Conservation (phyloP, 2,888 invertebrate species). For the Strigamia transsilvanica region DNA sequence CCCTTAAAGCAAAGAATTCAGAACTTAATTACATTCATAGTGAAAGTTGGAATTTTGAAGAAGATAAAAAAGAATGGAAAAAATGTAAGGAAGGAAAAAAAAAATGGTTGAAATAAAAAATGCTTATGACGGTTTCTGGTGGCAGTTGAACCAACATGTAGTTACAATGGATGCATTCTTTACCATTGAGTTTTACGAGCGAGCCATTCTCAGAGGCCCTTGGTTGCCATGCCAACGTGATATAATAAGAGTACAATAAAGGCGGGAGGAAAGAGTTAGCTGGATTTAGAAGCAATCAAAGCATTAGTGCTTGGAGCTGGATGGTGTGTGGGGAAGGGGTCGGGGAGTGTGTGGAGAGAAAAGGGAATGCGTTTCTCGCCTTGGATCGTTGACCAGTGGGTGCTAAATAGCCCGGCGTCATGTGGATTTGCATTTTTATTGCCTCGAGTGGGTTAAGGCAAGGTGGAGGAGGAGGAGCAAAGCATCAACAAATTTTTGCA, state of each 20-base stretch:
- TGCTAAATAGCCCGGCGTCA: conserved; percentile 21
- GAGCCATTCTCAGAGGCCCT: conserved; percentile 10
- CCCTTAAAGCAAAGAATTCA: conserved; percentile 4
- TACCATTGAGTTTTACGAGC: conserved; percentile 52
- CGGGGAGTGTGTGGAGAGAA: background rate
- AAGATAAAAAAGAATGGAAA: background rate
- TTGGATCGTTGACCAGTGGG: conserved; percentile 30
- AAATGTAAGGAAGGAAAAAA: background rate
- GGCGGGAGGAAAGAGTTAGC: conserved; percentile 46
- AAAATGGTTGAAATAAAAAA: background rate
- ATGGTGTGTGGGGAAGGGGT: background rate
- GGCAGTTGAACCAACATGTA: conserved; percentile 15
- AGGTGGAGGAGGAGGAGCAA: background rate
- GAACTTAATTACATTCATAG: background rate
- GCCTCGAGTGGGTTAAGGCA: conserved; percentile 2
- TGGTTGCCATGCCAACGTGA: conserved; percentile 44
- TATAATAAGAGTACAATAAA: conserved; percentile 52
- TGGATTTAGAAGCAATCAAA: conserved; percentile 52
- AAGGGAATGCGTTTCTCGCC: conserved; percentile 25
- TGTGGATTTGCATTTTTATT: conserved; percentile 26
- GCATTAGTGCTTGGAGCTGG: conserved; percentile 44
- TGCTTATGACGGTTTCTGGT: background rate
- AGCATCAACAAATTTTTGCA: conserved; percentile 21
- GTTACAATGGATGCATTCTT: conserved; percentile 41
- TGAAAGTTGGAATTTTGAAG: background rate